These are phyloP conservation scores for Acromyrmex echinatior DNA, from an alignment of 1,140 invertebrate species.

Conservation along the genomic window DNA sequence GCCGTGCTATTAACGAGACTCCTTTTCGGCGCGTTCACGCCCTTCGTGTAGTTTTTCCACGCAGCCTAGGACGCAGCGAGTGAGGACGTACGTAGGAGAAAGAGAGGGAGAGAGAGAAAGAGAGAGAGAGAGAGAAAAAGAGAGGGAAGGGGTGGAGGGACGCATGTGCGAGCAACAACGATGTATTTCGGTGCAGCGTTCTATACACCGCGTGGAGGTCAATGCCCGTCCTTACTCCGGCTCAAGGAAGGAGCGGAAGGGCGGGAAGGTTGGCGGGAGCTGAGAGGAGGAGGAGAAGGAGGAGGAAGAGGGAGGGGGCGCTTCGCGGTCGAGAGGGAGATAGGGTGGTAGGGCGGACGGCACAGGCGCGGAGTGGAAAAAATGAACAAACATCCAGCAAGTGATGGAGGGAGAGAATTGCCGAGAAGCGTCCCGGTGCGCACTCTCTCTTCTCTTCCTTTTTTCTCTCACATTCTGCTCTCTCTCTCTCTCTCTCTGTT, in stretches of 20 bases:
- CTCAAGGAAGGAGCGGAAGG: constrained; percentile 82
- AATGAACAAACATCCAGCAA: constrained; percentile 78
- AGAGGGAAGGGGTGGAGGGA: constrained; percentile 44
- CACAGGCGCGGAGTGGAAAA: constrained; percentile 75
- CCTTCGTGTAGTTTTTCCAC: constrained; percentile 73
- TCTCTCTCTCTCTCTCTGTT: constrained; percentile 24
- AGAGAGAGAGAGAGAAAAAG: constrained; percentile 23
- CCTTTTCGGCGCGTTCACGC: constrained; percentile 72
- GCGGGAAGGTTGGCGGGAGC: constrained; percentile 60
- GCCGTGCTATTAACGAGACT: constrained; percentile 44
- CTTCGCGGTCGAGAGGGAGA: constrained; percentile 55
- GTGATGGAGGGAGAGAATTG: constrained; percentile 49
- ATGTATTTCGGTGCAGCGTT: constrained; percentile 86
- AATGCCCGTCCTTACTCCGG: constrained; percentile 87
- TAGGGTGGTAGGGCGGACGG: constrained; percentile 78
- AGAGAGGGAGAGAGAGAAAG: too few species aligned
- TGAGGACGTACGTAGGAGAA: constrained; percentile 27
- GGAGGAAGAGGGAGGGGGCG: constrained; percentile 72
- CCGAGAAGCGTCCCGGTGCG: constrained; percentile 41
- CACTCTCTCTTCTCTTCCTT: constrained; percentile 5
- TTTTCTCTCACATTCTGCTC: neutral
- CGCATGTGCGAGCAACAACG: constrained; percentile 84
- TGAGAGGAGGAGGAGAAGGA: constrained; percentile 68
- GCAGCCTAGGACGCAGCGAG: constrained; percentile 16
- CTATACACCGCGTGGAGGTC: constrained; percentile 85